phyloP scores from a whole-genome alignment of 2,797 vertebrate genomes.

The Heterohyrax brucei region DNA sequence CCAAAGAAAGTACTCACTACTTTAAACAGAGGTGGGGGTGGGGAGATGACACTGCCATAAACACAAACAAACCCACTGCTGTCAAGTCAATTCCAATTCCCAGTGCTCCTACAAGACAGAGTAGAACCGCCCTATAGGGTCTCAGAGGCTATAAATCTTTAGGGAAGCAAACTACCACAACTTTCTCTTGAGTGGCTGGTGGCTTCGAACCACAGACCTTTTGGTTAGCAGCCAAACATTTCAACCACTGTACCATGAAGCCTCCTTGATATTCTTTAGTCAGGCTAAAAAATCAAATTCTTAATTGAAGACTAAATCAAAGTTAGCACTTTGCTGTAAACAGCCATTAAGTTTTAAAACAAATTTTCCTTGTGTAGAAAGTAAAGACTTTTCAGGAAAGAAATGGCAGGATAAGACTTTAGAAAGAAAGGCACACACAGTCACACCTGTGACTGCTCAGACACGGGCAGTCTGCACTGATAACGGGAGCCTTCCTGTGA shows the following conservation, averaged over 20 bases:
- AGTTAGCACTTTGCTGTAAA: background rate
- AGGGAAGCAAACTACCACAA: no score
- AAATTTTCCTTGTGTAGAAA: background rate
- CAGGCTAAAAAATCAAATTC: background rate
- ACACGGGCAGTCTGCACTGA: background rate
- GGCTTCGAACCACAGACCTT: no score
- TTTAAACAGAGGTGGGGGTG: background rate
- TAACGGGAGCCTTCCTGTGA: slow-evolving; percentile 86
- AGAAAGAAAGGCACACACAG: background rate
- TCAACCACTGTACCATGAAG: no score
- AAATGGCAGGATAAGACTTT: background rate
- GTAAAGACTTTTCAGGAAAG: background rate
- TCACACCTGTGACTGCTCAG: background rate
- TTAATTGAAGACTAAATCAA: slow-evolving; percentile 1
- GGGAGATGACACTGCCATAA: no score
- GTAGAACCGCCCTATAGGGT: no score
- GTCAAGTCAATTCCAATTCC: no score
- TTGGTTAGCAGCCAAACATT: no score
- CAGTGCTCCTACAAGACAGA: no score
- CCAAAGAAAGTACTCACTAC: background rate
- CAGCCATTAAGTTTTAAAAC: background rate
- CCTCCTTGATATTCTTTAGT: background rate
- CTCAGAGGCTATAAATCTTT: no score
- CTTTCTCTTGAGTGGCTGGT: no score
- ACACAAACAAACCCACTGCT: no score